Percentiles rank a stretch among this genome's conserved stretches.
These are phyloP conservation scores for Acipenser transmontanus DNA, from an alignment of 2,797 vertebrate genomes.

Conservation along the genomic window DNA sequence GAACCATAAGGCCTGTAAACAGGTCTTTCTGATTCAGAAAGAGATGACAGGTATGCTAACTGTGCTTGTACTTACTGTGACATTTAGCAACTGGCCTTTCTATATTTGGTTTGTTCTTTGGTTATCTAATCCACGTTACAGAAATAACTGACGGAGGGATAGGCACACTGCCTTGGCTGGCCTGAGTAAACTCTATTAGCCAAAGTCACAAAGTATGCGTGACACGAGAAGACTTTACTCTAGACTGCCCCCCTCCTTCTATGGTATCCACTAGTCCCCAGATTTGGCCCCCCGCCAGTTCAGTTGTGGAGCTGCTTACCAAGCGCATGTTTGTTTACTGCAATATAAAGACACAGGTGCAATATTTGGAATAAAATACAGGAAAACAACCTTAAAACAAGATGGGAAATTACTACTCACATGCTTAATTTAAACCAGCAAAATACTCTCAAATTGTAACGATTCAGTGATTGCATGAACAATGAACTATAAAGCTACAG, in stretches of 20 bases:
- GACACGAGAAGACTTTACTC: neutral
- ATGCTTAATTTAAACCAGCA: no score
- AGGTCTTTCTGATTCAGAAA: neutral
- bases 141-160: constrained; percentile 1
- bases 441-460: no score
- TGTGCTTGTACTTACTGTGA: neutral
- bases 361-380: no score
- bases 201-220: neutral
- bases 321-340: no score
- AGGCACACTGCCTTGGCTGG: neutral
- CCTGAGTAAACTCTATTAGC: constrained; percentile 3
- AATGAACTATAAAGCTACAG: no score
- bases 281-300: neutral
- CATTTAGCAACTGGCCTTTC: neutral
- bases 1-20: neutral
- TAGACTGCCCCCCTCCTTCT: neutral
- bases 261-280: neutral
- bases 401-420: no score
- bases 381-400: no score
- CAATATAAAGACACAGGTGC: no score
- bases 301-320: neutral
- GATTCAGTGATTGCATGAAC: no score
- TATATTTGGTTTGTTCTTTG: neutral
- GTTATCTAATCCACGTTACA: constrained; percentile 15
- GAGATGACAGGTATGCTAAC: constrained; percentile 4